A percentile compares a stretch with the other conserved stretches of the same genome.
Evolutionary conservation across 2,888 invertebrate genomes (phyloP).

Genomic region (Anoncus sp.): DNA sequence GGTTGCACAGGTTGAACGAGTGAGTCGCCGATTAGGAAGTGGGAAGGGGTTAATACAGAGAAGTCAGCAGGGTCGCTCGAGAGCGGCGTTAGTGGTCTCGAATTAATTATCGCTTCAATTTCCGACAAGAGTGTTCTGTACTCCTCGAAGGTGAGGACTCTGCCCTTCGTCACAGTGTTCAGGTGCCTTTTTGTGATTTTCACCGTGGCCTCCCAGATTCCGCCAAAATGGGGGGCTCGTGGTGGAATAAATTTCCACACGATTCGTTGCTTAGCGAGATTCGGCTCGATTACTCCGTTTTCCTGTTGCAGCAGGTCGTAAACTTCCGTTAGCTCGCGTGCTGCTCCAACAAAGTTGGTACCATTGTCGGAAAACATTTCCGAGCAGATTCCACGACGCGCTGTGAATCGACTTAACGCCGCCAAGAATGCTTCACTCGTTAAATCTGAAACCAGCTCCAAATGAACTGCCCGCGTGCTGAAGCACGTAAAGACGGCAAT

Average conservation of each 20-base stretch:
- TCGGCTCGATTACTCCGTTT: neutral
- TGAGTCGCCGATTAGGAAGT: conserved; percentile 69
- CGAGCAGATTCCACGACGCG: conserved; percentile 70
- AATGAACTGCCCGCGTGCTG: conserved; percentile 65
- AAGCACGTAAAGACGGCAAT: conserved; percentile 67
- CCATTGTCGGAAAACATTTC: conserved; percentile 76
- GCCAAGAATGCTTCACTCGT: conserved; percentile 74
- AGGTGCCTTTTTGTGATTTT: neutral
- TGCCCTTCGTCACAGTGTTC: no score
- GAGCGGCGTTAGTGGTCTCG: conserved; percentile 58
- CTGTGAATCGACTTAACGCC: conserved; percentile 72
- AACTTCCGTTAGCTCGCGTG: conserved; percentile 33
- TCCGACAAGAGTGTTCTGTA: no score
- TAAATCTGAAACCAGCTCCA: conserved; percentile 74
- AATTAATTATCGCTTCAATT: conserved; percentile 65
- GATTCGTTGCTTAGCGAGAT: no score
- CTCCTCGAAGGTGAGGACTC: no score
- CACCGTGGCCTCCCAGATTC: neutral
- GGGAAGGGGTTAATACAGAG: conserved; percentile 69
- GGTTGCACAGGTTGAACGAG: conserved; percentile 58
- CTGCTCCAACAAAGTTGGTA: conserved; percentile 76
- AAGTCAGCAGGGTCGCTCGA: conserved; percentile 55
- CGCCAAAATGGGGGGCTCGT: neutral
- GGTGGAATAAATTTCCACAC: conserved; percentile 7
- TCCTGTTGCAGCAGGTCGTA: conserved; percentile 17